phyloP scores from a whole-genome alignment of 2,113 vertebrate genomes.

The Corydoras sp. region DNA sequence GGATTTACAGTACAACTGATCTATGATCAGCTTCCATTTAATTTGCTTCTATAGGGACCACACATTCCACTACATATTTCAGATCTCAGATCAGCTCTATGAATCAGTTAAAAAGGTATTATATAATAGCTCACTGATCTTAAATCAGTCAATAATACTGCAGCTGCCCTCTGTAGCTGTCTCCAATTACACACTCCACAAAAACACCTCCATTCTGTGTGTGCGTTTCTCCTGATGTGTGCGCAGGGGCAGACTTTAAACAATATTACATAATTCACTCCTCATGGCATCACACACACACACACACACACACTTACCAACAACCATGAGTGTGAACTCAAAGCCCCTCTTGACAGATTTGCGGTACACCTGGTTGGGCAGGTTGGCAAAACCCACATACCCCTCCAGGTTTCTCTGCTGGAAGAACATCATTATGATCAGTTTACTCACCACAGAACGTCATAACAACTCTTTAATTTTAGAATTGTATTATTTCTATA shows the following conservation, averaged over 20 bases:
- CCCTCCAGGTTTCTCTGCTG: slow-evolving; percentile 74
- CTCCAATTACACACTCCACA: slow-evolving; percentile 15
- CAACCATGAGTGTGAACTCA: slow-evolving; percentile 75
- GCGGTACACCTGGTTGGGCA: slow-evolving; percentile 74
- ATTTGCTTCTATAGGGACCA: no score
- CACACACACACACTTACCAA: slow-evolving; percentile 60
- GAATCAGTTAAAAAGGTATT: not conserved
- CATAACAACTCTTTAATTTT: no score
- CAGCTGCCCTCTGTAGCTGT: slow-evolving; percentile 8
- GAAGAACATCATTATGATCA: slow-evolving; percentile 12
- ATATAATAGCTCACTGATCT: not conserved
- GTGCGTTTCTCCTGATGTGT: not conserved
- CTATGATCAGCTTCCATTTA: no score
- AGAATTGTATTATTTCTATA: no score
- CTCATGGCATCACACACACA: not conserved
- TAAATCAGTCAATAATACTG: not conserved
- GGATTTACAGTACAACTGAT: no score
- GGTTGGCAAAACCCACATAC: slow-evolving; percentile 72
- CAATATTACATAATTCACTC: not conserved
- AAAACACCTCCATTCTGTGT: slow-evolving; percentile 1
- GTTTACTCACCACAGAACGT: slow-evolving; percentile 14
- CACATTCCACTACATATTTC: no score
- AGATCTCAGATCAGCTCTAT: no score
- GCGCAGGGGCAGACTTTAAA: no score
- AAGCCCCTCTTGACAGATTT: slow-evolving; percentile 74